A percentile compares a stretch with the other conserved stretches of the same genome.
These are phyloP conservation scores for Phyto melanocephala DNA, from an alignment of 2,888 invertebrate species.

Conservation along the genomic window DNA sequence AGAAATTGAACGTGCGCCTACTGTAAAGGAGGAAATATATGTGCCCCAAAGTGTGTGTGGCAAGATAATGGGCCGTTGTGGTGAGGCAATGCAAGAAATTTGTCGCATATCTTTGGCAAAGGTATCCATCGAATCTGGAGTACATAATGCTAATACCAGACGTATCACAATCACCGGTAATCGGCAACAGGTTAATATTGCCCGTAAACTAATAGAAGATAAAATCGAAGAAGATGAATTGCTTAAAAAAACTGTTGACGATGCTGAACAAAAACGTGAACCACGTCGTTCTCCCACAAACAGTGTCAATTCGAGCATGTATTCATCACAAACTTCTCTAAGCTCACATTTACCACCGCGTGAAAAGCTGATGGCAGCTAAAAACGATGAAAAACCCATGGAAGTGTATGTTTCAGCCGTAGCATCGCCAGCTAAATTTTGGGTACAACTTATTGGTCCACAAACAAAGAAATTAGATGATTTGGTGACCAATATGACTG, in stretches of 20 bases:
- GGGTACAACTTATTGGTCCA: conserved; percentile 90
- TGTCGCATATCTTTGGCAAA: conserved; percentile 86
- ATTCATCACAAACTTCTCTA: conserved; percentile 77
- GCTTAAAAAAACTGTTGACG: conserved; percentile 79
- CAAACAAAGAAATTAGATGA: conserved; percentile 88
- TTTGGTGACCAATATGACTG: conserved; percentile 89
- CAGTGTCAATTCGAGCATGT: conserved; percentile 76
- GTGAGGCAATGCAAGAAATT: conserved; percentile 86
- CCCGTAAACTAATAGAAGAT: conserved; percentile 85
- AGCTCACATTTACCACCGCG: conserved; percentile 74
- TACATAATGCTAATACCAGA: conserved; percentile 72
- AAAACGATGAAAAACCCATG: conserved; percentile 82
- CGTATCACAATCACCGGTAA: conserved; percentile 83
- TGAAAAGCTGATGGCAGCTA: conserved; percentile 75
- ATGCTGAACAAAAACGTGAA: conserved; percentile 79
- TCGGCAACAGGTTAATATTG: conserved; percentile 86
- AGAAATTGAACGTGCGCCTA: conserved; percentile 83
- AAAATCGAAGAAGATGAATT: conserved; percentile 82
- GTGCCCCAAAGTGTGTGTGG: conserved; percentile 85
- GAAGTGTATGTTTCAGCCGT: conserved; percentile 94
- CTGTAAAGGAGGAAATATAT: conserved; percentile 83
- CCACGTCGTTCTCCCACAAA: conserved; percentile 79
- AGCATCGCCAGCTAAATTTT: conserved; percentile 88
- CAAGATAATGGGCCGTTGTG: conserved; percentile 87
- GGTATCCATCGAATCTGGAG: conserved; percentile 81